Conservation (phyloP, 2,888 invertebrate species). For the Rhagonycha lutea region DNA sequence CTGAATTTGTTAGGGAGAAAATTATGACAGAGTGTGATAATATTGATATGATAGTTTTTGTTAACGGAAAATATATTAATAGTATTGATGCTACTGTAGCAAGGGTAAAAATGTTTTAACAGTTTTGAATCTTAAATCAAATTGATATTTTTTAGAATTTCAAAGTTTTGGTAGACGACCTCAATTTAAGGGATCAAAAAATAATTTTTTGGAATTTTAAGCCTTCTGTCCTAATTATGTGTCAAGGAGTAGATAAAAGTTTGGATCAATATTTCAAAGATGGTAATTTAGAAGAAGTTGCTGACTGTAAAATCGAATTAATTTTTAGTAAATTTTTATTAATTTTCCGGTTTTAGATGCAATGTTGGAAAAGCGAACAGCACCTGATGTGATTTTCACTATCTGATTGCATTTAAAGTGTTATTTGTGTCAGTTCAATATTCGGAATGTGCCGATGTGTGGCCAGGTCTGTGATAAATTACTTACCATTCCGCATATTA, state of each 20-base stretch:
- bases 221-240: conserved; percentile 47
- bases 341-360: neutral
- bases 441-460: neutral
- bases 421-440: neutral
- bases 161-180: conserved; percentile 59
- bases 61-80: conserved; percentile 60
- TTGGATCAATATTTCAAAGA: conserved; percentile 41
- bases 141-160: conserved; percentile 56
- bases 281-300: conserved; percentile 41
- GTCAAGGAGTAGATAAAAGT: conserved; percentile 44
- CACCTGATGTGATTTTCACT: neutral
- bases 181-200: conserved; percentile 56
- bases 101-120: conserved; percentile 53
- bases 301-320: conserved; percentile 32
- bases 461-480: neutral
- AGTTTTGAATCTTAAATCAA: neutral
- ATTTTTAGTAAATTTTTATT: neutral
- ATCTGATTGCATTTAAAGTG: neutral
- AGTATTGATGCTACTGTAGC: conserved; percentile 67
- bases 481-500: neutral
- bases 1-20: conserved; percentile 68
- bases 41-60: conserved; percentile 44
- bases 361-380: neutral
- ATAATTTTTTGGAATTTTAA: conserved; percentile 59
- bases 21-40: conserved; percentile 50